Percentiles rank a stretch among this genome's conserved stretches.
phyloP scores from a whole-genome alignment of 2,888 invertebrate species.

The Drosophila helvetica region DNA sequence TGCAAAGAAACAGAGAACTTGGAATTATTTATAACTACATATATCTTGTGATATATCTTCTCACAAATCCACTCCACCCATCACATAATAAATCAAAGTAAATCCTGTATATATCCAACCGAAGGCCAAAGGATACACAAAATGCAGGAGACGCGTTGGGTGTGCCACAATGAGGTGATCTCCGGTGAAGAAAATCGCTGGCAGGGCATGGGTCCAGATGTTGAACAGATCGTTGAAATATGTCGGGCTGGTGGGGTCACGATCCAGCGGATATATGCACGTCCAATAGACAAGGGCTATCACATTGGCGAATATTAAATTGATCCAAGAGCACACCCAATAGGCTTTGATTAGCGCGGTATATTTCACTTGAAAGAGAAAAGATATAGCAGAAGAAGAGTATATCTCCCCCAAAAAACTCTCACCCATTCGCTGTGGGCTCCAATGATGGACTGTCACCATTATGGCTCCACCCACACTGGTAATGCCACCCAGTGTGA shows the following conservation, averaged over 20 bases:
- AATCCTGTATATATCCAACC: slow-evolving; percentile 19
- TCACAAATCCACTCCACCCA: slow-evolving; percentile 45
- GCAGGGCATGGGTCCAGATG: slow-evolving; percentile 44
- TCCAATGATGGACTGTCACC: slow-evolving; percentile 23
- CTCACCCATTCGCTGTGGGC: slow-evolving; percentile 31
- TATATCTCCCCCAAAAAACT: too few species aligned
- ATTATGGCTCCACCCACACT: slow-evolving; percentile 40
- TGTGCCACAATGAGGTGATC: slow-evolving; percentile 60
- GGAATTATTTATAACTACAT: neutral
- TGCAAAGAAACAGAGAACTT: neutral
- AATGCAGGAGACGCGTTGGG: slow-evolving; percentile 53
- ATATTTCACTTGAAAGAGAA: neutral
- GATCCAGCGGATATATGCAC: slow-evolving; percentile 22
- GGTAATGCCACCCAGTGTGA: slow-evolving; percentile 31
- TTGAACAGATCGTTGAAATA: slow-evolving; percentile 21
- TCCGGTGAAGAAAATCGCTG: slow-evolving; percentile 20
- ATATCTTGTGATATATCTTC: neutral
- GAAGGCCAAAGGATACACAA: slow-evolving; percentile 49
- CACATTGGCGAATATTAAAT: slow-evolving; percentile 3
- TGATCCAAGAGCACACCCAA: slow-evolving; percentile 54
- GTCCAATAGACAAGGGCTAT: slow-evolving; percentile 43
- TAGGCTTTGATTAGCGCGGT: slow-evolving; percentile 23
- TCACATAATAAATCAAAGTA: slow-evolving; percentile 16
- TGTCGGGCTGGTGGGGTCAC: neutral
- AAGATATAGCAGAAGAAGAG: neutral